Evolutionary conservation across 2,888 invertebrate genomes (phyloP).

Genomic region (Drosophila pseudotalamancana): DNA sequence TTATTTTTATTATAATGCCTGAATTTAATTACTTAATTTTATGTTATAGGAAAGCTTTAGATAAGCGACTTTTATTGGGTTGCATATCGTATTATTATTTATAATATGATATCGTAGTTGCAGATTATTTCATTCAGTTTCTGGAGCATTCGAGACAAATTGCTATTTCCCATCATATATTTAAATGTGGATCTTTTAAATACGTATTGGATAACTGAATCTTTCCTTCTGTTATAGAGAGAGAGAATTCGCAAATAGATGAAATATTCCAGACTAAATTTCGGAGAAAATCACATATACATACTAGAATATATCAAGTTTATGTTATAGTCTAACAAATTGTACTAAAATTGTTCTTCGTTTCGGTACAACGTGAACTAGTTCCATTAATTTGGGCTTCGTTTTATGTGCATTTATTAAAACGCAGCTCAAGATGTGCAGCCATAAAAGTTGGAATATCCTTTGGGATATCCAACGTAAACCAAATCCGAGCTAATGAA

Average conservation of each 20-base stretch:
- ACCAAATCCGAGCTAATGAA: conserved; percentile 62
- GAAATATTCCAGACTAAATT: too few species aligned
- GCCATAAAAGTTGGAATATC: conserved; percentile 47
- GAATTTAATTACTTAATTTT: neutral
- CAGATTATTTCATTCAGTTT: neutral
- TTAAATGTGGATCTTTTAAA: too few species aligned
- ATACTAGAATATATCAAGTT: too few species aligned
- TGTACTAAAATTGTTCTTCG: neutral
- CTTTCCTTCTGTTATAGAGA: too few species aligned
- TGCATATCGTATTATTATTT: neutral
- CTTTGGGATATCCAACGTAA: neutral
- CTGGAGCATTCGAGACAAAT: too few species aligned
- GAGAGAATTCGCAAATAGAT: too few species aligned
- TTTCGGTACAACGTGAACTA: neutral
- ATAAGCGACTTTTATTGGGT: neutral
- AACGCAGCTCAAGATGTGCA: conserved; percentile 23
- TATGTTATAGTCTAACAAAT: neutral
- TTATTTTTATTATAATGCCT: neutral
- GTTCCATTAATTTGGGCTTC: conserved; percentile 16
- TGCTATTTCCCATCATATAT: too few species aligned
- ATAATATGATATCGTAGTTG: too few species aligned
- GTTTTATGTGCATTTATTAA: conserved; percentile 46
- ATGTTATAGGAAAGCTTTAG: neutral
- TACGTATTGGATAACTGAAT: too few species aligned
- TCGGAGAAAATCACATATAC: too few species aligned